Conservation (phyloP, 1,140 invertebrate species). For the Wiebesia pumilae region DNA sequence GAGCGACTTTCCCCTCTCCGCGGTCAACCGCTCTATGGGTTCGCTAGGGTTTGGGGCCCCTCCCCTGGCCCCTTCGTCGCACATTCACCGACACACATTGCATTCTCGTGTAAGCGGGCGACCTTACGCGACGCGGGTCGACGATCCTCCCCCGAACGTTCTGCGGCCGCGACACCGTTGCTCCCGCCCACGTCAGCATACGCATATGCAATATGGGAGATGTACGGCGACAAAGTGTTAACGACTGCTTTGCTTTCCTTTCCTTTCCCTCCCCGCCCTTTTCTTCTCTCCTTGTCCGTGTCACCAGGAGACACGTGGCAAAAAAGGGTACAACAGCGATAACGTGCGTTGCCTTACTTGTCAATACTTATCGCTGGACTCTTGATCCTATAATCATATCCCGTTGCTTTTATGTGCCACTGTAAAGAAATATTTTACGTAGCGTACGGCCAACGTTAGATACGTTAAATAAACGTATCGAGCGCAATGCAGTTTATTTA, state of each 20-base stretch:
- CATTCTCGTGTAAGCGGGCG: not conserved
- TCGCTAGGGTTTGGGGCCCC: not conserved
- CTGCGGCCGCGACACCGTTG: constrained; percentile 5
- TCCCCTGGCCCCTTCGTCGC: not conserved
- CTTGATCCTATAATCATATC: not conserved
- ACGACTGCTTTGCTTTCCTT: too few relatives aligned
- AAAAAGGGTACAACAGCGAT: not conserved
- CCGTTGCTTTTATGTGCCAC: not conserved
- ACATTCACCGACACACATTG: not conserved
- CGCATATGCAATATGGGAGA: not conserved
- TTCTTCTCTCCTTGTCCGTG: too few relatives aligned
- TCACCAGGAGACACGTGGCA: not conserved
- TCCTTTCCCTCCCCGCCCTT: too few relatives aligned
- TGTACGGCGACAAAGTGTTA: too few relatives aligned
- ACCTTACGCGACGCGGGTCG: not conserved
- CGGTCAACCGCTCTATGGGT: not conserved
- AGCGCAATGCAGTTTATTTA: not conserved
- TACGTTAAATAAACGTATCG: not conserved
- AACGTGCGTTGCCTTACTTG: not conserved
- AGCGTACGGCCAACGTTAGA: too few relatives aligned
- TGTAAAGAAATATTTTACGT: too few relatives aligned
- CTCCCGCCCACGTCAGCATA: not conserved
- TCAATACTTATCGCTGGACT: not conserved
- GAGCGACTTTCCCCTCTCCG: not conserved
- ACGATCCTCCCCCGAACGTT: constrained; percentile 33